Conservation (phyloP, 1,140 invertebrate species). For the Melanaphis sacchari region DNA sequence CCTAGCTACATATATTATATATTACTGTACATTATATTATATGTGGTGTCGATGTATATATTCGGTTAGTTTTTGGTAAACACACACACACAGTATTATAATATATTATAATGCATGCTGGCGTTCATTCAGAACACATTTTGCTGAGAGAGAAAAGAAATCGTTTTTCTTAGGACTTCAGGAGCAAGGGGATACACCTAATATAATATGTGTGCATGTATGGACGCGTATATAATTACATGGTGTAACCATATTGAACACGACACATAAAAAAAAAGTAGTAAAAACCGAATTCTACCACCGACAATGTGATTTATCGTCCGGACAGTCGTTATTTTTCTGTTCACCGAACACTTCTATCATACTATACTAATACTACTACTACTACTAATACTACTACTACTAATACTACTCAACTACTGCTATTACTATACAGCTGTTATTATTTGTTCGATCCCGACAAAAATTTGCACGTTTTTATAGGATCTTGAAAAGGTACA, state of each 20-base stretch:
- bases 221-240: conserved; percentile 32
- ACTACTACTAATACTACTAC: not conserved
- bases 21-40: not conserved
- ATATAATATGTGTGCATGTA: not conserved
- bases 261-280: conserved; percentile 9
- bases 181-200: not conserved
- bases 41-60: not conserved
- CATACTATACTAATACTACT: not conserved
- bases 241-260: conserved; percentile 17
- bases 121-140: not conserved
- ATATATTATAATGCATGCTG: not conserved
- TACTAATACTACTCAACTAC: not conserved
- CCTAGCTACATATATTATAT: not conserved
- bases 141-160: not conserved
- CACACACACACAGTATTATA: not conserved
- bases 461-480: conserved; percentile 33
- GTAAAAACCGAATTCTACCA: conserved; percentile 30
- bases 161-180: not conserved
- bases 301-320: conserved; percentile 43
- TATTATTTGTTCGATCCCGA: conserved; percentile 27
- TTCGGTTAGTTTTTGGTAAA: not conserved
- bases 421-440: not conserved
- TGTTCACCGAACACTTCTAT: not conserved
- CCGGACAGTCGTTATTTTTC: conserved; percentile 32
- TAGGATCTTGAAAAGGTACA: not conserved